Percentiles rank a stretch among this genome's conserved stretches.
Conservation (phyloP, 1,140 invertebrate species). For the Brachionus koreanus region DNA sequence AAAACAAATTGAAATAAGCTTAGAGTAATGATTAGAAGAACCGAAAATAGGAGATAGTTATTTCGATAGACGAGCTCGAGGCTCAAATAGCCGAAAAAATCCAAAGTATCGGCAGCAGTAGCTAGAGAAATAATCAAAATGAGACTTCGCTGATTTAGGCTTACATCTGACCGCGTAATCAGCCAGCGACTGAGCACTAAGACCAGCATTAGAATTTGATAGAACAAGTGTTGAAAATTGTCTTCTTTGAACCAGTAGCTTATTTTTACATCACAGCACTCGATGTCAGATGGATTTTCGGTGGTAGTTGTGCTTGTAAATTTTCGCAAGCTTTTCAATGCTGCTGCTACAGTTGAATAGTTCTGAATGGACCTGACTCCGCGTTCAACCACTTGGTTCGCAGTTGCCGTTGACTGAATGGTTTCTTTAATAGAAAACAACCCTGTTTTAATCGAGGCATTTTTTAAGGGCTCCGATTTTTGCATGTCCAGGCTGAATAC, state of each 20-base stretch:
- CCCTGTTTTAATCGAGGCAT: neutral
- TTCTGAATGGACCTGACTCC: neutral
- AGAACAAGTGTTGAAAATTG: conserved; percentile 37
- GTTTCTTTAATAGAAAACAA: neutral
- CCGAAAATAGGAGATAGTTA: neutral
- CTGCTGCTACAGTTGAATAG: neutral
- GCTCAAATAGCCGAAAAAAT: conserved; percentile 36
- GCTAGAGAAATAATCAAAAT: conserved; percentile 38
- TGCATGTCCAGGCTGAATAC: neutral
- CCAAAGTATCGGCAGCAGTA: conserved; percentile 29
- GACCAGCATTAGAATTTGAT: conserved; percentile 7
- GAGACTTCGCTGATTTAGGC: conserved; percentile 4
- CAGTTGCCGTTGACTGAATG: neutral
- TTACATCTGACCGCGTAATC: conserved; percentile 25
- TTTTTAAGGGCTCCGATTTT: neutral
- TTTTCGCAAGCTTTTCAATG: neutral
- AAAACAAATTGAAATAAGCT: conserved; percentile 36
- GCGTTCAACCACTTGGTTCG: neutral
- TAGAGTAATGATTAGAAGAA: conserved; percentile 2
- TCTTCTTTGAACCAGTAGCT: conserved; percentile 38
- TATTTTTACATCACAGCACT: conserved; percentile 38
- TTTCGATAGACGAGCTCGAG: conserved; percentile 32
- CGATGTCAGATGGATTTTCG: neutral
- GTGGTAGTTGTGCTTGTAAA: neutral
- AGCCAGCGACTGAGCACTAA: conserved; percentile 22